These are phyloP conservation scores for Hippolais icterina DNA, from an alignment of 2,113 vertebrate species.

Conservation along the genomic window DNA sequence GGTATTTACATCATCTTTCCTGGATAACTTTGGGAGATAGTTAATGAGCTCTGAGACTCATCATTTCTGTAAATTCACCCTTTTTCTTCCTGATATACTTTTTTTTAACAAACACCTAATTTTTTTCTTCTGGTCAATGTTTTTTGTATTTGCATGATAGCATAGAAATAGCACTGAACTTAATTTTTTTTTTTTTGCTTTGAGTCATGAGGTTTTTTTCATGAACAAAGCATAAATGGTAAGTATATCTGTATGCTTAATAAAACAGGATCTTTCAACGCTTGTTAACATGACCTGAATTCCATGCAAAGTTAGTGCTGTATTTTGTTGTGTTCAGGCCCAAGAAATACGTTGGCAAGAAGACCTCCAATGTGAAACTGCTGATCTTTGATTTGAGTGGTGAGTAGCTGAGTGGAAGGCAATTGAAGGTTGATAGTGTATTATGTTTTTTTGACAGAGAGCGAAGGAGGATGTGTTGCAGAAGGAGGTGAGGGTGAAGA, in stretches of 20 bases:
- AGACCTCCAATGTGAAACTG: not conserved
- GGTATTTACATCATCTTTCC: not conserved
- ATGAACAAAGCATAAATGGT: not conserved
- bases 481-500: conserved; percentile 98
- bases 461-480: conserved; percentile 97
- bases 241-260: not conserved
- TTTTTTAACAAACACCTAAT: accelerated
- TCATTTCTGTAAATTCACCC: not conserved
- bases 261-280: not conserved
- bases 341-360: not conserved
- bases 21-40: not conserved
- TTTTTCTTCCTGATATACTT: not conserved
- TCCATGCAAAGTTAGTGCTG: not conserved
- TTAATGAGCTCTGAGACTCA: not conserved
- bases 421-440: not conserved
- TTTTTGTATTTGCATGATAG: not conserved
- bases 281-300: not conserved
- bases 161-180: not conserved
- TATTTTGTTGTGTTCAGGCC: not conserved
- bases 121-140: not conserved
- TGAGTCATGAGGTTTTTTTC: not conserved
- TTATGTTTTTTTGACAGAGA: conserved; percentile 73
- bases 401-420: not conserved
- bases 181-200: not conserved
- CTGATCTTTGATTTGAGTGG: not conserved